phyloP scores from a whole-genome alignment of 1,140 invertebrate genomes.

The Pinna nobilis region DNA sequence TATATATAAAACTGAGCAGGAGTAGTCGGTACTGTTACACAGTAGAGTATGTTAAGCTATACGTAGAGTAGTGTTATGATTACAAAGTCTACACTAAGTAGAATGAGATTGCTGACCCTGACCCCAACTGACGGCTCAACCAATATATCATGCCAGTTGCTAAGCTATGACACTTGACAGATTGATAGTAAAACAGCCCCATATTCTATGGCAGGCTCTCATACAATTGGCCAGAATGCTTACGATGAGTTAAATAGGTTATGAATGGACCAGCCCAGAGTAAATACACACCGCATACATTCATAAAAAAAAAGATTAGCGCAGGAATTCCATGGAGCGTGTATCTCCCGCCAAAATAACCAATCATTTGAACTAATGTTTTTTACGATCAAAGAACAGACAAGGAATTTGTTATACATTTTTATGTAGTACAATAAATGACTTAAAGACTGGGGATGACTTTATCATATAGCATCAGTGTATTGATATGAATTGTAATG shows the following conservation, averaged over 20 bases:
- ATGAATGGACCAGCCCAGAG: slow-evolving; percentile 35
- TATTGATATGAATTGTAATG: too few relatives aligned
- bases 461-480: too few relatives aligned
- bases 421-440: too few relatives aligned
- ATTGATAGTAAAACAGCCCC: slow-evolving; percentile 61
- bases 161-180: slow-evolving; percentile 70
- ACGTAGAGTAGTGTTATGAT: slow-evolving; percentile 42
- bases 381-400: not conserved
- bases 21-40: not conserved
- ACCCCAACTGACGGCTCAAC: slow-evolving; percentile 58
- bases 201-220: slow-evolving; percentile 39
- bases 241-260: slow-evolving; percentile 27
- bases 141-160: slow-evolving; percentile 69
- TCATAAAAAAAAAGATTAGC: slow-evolving; percentile 18
- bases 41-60: not conserved
- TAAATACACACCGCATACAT: slow-evolving; percentile 16
- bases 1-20: too few relatives aligned
- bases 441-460: too few relatives aligned
- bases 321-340: not conserved
- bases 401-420: too few relatives aligned
- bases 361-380: slow-evolving; percentile 1
- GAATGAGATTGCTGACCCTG: slow-evolving; percentile 53
- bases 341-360: not conserved
- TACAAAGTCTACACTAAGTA: slow-evolving; percentile 42
- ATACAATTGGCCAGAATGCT: slow-evolving; percentile 41